phyloP scores from a whole-genome alignment of 1,140 invertebrate species.

The Drosophila cardini region DNA sequence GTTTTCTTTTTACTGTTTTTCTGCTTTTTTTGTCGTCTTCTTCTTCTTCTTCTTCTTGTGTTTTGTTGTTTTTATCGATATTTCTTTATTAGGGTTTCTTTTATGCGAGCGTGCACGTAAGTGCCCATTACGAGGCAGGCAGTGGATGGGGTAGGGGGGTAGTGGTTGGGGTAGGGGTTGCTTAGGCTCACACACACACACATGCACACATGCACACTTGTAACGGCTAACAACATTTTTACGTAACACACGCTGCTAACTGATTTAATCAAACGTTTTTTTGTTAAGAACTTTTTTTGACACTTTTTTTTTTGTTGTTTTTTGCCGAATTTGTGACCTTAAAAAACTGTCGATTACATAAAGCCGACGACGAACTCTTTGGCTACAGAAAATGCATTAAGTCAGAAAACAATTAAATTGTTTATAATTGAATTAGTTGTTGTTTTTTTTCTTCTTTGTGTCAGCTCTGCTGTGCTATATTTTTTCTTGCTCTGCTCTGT shows the following conservation, averaged over 20 bases:
- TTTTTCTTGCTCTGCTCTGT: conserved; percentile 17
- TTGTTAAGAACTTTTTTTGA: conserved; percentile 40
- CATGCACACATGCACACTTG: conserved; percentile 7
- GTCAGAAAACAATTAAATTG: conserved; percentile 43
- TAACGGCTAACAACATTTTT: conserved; percentile 51
- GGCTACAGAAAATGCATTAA: not conserved
- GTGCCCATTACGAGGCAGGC: conserved; percentile 58
- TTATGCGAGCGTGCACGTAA: conserved; percentile 79
- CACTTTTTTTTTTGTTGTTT: conserved; percentile 24
- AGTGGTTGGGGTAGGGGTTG: conserved; percentile 3
- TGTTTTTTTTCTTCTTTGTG: conserved; percentile 22
- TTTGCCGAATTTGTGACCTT: conserved; percentile 1
- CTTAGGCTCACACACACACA: conserved; percentile 18
- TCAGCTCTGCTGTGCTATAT: conserved; percentile 5
- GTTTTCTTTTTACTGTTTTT: conserved; percentile 29
- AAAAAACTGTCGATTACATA: conserved; percentile 55
- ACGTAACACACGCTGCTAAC: conserved; percentile 66
- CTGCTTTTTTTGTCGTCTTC: conserved; percentile 10
- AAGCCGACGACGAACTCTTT: conserved; percentile 32
- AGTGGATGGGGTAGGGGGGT: not conserved
- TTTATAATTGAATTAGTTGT: conserved; percentile 70
- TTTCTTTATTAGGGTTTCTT: conserved; percentile 83
- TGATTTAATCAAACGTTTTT: conserved; percentile 66
- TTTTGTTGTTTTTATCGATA: conserved; percentile 73
- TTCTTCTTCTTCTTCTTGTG: conserved; percentile 54